Evolutionary conservation across 2,797 vertebrate species (phyloP).

Genomic region (Epinephelus malabaricus): DNA sequence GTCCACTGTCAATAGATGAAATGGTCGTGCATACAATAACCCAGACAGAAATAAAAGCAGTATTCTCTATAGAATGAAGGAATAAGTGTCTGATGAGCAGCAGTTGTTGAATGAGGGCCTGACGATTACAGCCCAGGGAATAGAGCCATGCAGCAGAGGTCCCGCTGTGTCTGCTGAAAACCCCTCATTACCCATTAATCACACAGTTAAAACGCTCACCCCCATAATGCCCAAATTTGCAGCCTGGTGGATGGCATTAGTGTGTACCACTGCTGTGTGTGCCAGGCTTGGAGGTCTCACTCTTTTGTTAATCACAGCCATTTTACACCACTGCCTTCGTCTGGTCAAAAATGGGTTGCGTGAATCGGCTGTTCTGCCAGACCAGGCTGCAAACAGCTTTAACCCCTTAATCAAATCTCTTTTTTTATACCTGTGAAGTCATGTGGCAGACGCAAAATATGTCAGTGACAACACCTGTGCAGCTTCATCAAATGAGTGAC

Average conservation of each 20-base stretch:
- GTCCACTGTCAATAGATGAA: slow-evolving; percentile 1
- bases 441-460: not conserved
- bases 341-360: not conserved
- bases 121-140: slow-evolving; percentile 38
- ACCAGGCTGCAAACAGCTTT: not conserved
- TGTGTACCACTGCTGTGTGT: not conserved
- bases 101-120: slow-evolving; percentile 18
- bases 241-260: slow-evolving; percentile 8
- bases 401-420: not conserved
- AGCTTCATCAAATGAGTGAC: not conserved
- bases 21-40: not conserved
- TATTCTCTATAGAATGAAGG: slow-evolving; percentile 20
- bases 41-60: slow-evolving; percentile 18
- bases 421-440: slow-evolving; percentile 1
- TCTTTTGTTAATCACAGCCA: not conserved
- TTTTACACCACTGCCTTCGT: slow-evolving; percentile 1
- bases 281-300: not conserved
- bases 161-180: slow-evolving; percentile 60
- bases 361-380: not conserved
- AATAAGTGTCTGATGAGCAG: slow-evolving; percentile 21
- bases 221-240: slow-evolving; percentile 31
- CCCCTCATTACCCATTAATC: slow-evolving; percentile 65
- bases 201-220: slow-evolving; percentile 41
- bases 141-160: slow-evolving; percentile 15
- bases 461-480: not conserved